phyloP scores from a whole-genome alignment of 2,888 invertebrate genomes.

The Cremastinae sp. region DNA sequence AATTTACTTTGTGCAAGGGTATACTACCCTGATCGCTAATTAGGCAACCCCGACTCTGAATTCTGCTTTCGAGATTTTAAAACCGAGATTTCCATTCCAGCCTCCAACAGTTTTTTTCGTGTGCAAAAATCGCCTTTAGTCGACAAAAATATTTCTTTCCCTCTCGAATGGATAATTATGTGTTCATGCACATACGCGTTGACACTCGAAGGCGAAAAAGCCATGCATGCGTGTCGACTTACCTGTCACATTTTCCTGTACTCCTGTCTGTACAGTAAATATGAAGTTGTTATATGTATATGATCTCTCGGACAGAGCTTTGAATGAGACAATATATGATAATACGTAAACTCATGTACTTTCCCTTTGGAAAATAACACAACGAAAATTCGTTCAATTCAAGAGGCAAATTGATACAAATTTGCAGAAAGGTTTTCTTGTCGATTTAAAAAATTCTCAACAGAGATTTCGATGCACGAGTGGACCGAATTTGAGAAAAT shows the following conservation, averaged over 20 bases:
- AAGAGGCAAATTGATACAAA: too few relatives aligned
- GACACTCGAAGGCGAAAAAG: slow-evolving; percentile 7
- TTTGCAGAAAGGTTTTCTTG: too few relatives aligned
- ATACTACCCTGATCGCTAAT: slow-evolving; percentile 73
- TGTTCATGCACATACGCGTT: background rate
- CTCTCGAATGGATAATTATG: background rate
- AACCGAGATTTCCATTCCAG: slow-evolving; percentile 32
- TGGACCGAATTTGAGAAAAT: slow-evolving; percentile 18
- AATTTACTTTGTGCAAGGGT: slow-evolving; percentile 60
- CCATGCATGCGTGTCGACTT: slow-evolving; percentile 13
- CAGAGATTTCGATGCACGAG: slow-evolving; percentile 3
- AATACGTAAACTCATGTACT: slow-evolving; percentile 7
- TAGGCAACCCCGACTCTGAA: slow-evolving; percentile 71
- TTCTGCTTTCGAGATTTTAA: slow-evolving; percentile 50
- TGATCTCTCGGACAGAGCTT: slow-evolving; percentile 3
- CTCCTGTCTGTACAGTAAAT: slow-evolving; percentile 50
- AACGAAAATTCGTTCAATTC: background rate
- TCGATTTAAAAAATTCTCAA: background rate
- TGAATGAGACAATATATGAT: slow-evolving; percentile 26
- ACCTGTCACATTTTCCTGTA: slow-evolving; percentile 53
- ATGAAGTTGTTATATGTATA: slow-evolving; percentile 43
- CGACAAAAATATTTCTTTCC: too few relatives aligned
- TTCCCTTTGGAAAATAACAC: background rate
- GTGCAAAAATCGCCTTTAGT: too few relatives aligned
- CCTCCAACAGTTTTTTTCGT: slow-evolving; percentile 2